phyloP scores from a whole-genome alignment of 1,140 invertebrate species.

The Drosophila funebris region DNA sequence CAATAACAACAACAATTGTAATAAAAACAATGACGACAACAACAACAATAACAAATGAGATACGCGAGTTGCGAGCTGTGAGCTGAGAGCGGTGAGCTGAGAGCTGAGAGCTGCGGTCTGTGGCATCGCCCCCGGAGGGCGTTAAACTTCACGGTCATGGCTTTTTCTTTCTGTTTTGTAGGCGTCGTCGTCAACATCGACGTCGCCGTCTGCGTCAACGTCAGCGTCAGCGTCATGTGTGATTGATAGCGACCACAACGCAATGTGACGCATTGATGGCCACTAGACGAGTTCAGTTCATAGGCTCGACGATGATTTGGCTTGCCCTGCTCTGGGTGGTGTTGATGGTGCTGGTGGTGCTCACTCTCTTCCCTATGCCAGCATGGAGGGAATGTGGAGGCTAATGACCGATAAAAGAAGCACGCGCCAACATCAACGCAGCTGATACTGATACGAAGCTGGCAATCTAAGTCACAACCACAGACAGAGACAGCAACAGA shows the following conservation, averaged over 20 bases:
- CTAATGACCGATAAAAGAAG: conserved; percentile 78
- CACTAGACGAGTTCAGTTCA: conserved; percentile 46
- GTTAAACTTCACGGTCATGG: conserved; percentile 83
- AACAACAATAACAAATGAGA: conserved; percentile 21
- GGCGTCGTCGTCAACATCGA: conserved; percentile 6
- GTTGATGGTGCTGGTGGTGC: neutral
- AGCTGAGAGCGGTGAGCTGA: neutral
- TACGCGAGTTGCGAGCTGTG: conserved; percentile 15
- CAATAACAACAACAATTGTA: neutral
- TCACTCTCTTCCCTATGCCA: neutral
- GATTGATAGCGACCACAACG: conserved; percentile 70
- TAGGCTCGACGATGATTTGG: conserved; percentile 23
- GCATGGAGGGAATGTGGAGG: conserved; percentile 36
- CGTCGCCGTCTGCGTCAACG: conserved; percentile 7
- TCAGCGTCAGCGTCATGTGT: conserved; percentile 32
- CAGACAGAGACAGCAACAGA: neutral
- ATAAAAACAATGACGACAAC: conserved; percentile 9
- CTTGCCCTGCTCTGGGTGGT: neutral
- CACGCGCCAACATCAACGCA: conserved; percentile 55
- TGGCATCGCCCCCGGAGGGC: conserved; percentile 71
- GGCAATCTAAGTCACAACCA: neutral
- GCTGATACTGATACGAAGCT: conserved; percentile 17
- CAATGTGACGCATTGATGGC: conserved; percentile 70
- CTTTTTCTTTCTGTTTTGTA: conserved; percentile 64
- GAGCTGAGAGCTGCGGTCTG: conserved; percentile 13